Evolutionary conservation across 2,888 invertebrate species (phyloP).

Genomic region (Clusia tigrina): DNA sequence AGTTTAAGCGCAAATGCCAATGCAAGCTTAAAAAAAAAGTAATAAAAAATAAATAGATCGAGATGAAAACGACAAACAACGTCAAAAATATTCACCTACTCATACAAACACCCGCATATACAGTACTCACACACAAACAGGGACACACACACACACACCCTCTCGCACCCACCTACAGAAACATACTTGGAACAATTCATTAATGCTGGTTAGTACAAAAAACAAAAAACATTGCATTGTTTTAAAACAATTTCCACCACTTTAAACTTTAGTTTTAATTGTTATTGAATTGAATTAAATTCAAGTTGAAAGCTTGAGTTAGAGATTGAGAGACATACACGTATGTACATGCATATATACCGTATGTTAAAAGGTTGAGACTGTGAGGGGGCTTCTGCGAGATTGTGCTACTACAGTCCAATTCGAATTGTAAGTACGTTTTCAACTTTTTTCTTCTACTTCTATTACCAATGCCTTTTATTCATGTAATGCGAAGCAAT

Average conservation of each 20-base stretch:
- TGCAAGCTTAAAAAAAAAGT: slow-evolving; percentile 22
- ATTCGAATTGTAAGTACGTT: slow-evolving; percentile 62
- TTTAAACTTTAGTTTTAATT: slow-evolving; percentile 16
- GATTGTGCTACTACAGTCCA: slow-evolving; percentile 37
- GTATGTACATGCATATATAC: background rate
- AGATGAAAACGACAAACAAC: slow-evolving; percentile 23
- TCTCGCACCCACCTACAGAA: slow-evolving; percentile 25
- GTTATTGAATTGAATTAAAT: slow-evolving; percentile 1
- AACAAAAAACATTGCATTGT: background rate
- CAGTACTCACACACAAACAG: slow-evolving; percentile 8
- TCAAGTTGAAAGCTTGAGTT: slow-evolving; percentile 8
- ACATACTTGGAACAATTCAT: slow-evolving; percentile 25
- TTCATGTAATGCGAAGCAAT: slow-evolving; percentile 8
- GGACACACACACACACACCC: background rate
- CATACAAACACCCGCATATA: slow-evolving; percentile 7
- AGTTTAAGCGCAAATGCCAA: slow-evolving; percentile 19
- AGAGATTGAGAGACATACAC: background rate
- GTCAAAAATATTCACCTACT: too few relatives aligned
- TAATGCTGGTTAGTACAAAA: slow-evolving; percentile 38
- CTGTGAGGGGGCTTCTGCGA: slow-evolving; percentile 7
- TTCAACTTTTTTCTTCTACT: slow-evolving; percentile 41
- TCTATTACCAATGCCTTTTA: slow-evolving; percentile 20
- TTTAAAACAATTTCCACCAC: background rate
- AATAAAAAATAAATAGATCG: slow-evolving; percentile 22
- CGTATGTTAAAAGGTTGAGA: slow-evolving; percentile 5